A percentile compares a stretch with the other conserved stretches of the same genome.
Evolutionary conservation across 2,113 vertebrate species (phyloP).

Genomic region (Cynocephalus volans): DNA sequence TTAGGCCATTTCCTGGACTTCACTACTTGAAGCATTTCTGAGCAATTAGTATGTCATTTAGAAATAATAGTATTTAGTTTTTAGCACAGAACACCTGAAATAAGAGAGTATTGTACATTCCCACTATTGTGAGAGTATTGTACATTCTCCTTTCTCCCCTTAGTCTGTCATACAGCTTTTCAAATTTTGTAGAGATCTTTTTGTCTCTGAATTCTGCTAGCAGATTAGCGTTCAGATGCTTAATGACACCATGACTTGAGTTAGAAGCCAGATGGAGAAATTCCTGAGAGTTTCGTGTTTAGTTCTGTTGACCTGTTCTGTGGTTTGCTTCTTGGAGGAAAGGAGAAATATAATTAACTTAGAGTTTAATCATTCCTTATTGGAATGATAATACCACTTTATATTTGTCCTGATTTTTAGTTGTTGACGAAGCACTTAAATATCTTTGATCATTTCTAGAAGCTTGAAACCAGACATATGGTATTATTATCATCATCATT

Average conservation of each 20-base stretch:
- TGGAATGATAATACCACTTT: background rate
- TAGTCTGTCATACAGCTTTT: background rate
- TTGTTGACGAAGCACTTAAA: background rate
- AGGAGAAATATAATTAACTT: background rate
- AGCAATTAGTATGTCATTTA: background rate
- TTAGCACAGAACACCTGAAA: background rate
- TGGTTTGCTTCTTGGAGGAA: constrained; percentile 8
- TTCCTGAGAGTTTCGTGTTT: background rate
- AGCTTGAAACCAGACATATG: background rate
- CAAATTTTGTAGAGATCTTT: background rate
- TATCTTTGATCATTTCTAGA: background rate
- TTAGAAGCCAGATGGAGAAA: background rate
- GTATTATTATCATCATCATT: background rate
- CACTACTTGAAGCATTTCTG: constrained; percentile 36
- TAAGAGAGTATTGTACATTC: background rate
- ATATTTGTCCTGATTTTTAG: constrained; percentile 1
- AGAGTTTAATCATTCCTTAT: background rate
- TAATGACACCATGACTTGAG: no score
- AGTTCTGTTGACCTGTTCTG: background rate
- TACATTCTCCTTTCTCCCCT: background rate
- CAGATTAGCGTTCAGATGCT: background rate
- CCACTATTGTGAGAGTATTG: background rate
- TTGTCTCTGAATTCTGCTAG: background rate
- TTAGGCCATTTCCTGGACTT: constrained; percentile 2
- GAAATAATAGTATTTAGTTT: constrained; percentile 35